Percentiles rank a stretch among this genome's conserved stretches.
phyloP scores from a whole-genome alignment of 1,140 invertebrate species.

The Battus philenor region DNA sequence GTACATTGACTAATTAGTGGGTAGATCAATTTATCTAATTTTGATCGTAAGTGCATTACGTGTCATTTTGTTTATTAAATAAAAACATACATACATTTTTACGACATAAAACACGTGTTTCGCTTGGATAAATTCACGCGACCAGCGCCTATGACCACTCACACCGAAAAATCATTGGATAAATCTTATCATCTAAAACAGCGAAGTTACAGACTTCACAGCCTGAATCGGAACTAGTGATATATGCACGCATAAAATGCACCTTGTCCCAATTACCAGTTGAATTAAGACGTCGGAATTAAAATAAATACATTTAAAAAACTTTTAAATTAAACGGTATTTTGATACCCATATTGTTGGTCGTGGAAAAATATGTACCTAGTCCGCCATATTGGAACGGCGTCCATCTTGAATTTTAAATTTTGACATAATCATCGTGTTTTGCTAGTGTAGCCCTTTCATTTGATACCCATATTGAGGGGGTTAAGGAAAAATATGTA shows the following conservation, averaged over 20 bases:
- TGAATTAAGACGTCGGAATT: neutral
- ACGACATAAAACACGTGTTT: constrained; percentile 19
- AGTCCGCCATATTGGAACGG: no score
- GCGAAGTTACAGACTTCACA: constrained; percentile 43
- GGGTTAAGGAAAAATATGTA: no score
- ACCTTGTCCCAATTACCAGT: no score
- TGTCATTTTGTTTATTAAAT: neutral
- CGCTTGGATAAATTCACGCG: constrained; percentile 34
- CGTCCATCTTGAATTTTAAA: no score
- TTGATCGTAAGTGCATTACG: constrained; percentile 6
- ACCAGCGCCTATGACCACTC: constrained; percentile 48
- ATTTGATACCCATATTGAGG: no score
- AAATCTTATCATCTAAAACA: constrained; percentile 28
- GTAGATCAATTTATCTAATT: constrained; percentile 8
- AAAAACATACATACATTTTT: constrained; percentile 7
- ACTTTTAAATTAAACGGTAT: no score
- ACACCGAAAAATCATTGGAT: constrained; percentile 20
- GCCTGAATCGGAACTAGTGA: constrained; percentile 36
- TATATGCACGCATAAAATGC: constrained; percentile 29
- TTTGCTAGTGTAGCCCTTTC: no score
- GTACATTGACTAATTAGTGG: no score
- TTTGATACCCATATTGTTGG: neutral
- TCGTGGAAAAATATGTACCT: no score
- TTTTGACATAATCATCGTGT: no score
- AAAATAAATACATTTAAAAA: no score